Evolutionary conservation across 2,888 invertebrate species (phyloP).

Genomic region (Lycia hirtaria): DNA sequence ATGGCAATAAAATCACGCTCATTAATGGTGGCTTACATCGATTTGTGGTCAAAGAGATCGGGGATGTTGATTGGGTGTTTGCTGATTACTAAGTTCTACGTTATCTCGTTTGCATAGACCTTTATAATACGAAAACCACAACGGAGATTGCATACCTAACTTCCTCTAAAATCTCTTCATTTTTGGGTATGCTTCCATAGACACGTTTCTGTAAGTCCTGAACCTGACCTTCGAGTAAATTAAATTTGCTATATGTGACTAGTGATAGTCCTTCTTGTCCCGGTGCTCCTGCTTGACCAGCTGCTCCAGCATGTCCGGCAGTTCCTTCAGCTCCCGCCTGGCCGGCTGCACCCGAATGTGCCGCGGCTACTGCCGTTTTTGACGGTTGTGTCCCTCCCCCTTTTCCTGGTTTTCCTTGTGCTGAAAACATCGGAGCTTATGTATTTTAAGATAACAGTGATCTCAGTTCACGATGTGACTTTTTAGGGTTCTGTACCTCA

Average conservation of each 20-base stretch:
- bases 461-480: too few species aligned
- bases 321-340: background rate
- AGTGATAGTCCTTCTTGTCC: constrained; percentile 68
- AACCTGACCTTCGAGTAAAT: constrained; percentile 66
- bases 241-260: constrained; percentile 75
- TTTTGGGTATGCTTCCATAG: constrained; percentile 73
- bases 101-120: too few species aligned
- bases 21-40: too few species aligned
- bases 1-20: too few species aligned
- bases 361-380: background rate
- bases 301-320: background rate
- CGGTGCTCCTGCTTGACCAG: background rate
- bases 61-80: too few species aligned
- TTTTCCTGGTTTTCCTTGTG: background rate
- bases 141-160: constrained; percentile 68
- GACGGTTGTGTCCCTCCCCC: background rate
- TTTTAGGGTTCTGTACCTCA: too few species aligned
- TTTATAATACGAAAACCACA: too few species aligned
- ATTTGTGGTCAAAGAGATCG: too few species aligned
- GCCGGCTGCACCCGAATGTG: background rate
- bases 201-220: constrained; percentile 71
- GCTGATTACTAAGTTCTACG: too few species aligned
- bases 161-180: constrained; percentile 72
- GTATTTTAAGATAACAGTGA: constrained; percentile 26
- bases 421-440: background rate